Conservation (phyloP, 1,140 invertebrate species). For the Akabosia matsudoensis region DNA sequence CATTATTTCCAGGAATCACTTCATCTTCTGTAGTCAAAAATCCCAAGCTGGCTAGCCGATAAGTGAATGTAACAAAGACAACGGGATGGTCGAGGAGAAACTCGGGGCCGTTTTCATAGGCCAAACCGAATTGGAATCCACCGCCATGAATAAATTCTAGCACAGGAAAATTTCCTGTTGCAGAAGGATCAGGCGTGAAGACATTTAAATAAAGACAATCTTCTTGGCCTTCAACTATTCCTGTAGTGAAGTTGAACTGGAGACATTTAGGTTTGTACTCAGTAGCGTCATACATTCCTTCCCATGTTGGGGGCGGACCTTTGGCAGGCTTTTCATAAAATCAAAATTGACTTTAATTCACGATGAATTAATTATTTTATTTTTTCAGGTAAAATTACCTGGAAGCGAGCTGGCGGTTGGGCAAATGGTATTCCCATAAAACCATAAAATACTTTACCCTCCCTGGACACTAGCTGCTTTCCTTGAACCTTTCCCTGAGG, state of each 20-base stretch:
- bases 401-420: not conserved
- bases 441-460: not conserved
- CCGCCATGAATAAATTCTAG: not conserved
- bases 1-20: not conserved
- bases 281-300: not conserved
- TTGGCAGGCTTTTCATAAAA: not conserved
- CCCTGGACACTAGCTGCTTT: not conserved
- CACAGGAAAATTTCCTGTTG: not conserved
- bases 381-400: not conserved
- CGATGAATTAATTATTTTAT: not conserved
- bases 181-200: not conserved
- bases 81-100: not conserved
- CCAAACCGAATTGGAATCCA: slow-evolving; percentile 5
- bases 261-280: not conserved
- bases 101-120: not conserved
- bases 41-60: not conserved
- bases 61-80: slow-evolving; percentile 4
- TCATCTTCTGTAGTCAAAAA: not conserved
- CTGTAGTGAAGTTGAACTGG: not conserved
- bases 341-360: not conserved
- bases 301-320: not conserved
- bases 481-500: not conserved
- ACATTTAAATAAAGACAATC: not conserved
- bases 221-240: not conserved
- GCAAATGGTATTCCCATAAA: slow-evolving; percentile 14